Percentiles rank a stretch among this genome's conserved stretches.
These are phyloP conservation scores for Sphyrna mokarran DNA, from an alignment of 2,113 vertebrate genomes.

Conservation along the genomic window DNA sequence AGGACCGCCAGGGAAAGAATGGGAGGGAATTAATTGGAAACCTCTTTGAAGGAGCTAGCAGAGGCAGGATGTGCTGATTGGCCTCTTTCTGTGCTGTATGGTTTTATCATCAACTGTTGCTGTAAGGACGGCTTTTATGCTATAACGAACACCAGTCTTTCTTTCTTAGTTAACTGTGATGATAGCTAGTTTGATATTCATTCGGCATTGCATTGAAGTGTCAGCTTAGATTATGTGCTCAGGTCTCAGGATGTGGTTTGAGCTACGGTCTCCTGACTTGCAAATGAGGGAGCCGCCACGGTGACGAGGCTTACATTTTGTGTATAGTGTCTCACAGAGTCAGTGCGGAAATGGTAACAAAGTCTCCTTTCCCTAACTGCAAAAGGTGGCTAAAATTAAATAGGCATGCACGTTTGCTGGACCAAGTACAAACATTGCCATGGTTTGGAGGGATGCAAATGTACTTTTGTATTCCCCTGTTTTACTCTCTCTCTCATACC, in stretches of 20 bases:
- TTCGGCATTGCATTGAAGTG: neutral
- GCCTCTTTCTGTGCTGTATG: too few species aligned
- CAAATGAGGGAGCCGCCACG: neutral
- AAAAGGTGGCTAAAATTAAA: neutral
- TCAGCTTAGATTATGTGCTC: neutral
- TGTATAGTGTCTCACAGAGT: neutral
- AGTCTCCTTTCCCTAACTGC: neutral
- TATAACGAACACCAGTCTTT: neutral
- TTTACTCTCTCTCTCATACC: too few species aligned
- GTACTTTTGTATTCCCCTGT: neutral
- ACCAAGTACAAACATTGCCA: neutral
- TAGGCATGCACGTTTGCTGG: neutral
- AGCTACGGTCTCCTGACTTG: neutral
- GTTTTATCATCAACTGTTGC: neutral
- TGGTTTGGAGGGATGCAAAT: neutral
- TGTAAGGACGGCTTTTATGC: neutral
- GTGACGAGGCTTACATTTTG: neutral
- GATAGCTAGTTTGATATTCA: neutral
- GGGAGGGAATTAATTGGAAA: neutral
- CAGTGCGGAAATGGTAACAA: neutral
- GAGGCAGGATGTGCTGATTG: neutral
- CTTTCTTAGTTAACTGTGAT: neutral
- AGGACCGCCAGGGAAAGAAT: neutral
- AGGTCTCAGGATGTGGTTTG: neutral
- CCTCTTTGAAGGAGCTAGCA: neutral